These are phyloP conservation scores for Bergia sp. DNA, from an alignment of 92 coral and sea anemone species.

Conservation along the genomic window DNA sequence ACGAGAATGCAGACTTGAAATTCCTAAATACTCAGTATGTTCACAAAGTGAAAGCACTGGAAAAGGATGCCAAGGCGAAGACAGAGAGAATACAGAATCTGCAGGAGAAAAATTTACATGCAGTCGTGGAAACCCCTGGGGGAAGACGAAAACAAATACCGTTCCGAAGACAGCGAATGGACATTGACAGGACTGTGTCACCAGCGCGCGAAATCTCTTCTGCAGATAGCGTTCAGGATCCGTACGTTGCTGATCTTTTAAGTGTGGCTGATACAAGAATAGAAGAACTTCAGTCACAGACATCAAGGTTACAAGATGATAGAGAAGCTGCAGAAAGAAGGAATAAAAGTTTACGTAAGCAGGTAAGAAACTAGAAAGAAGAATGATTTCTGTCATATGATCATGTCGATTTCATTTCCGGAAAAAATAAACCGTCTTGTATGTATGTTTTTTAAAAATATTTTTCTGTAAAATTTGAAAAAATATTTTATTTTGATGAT, in stretches of 20 bases:
- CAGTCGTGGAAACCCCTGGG: slow-evolving; percentile 99
- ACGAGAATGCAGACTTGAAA: slow-evolving; percentile 97
- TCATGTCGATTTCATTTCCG: not conserved
- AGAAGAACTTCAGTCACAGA: slow-evolving; percentile 84
- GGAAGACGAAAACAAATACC: slow-evolving; percentile 98
- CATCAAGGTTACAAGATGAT: slow-evolving; percentile 73
- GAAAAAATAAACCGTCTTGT: not conserved
- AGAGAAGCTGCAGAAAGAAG: slow-evolving; percentile 90
- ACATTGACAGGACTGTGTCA: slow-evolving; percentile 93
- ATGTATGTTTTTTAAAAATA: not conserved
- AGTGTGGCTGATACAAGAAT: slow-evolving; percentile 96
- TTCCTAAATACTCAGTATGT: slow-evolving; percentile 98
- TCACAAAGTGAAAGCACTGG: slow-evolving; percentile 97
- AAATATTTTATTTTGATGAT: not conserved
- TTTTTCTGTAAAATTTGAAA: not conserved
- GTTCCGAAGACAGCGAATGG: slow-evolving; percentile 97
- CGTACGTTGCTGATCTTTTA: slow-evolving; percentile 95
- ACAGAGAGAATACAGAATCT: slow-evolving; percentile 91
- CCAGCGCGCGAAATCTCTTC: slow-evolving; percentile 71
- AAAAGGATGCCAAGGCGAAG: slow-evolving; percentile 87
- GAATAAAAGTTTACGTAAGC: slow-evolving; percentile 93
- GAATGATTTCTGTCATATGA: not conserved
- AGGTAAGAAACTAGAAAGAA: slow-evolving; percentile 55
- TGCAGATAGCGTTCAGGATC: slow-evolving; percentile 74
- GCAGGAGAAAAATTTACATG: slow-evolving; percentile 96